Conservation (phyloP, 1,140 invertebrate species). For the Caenorhabditis remanei region DNA sequence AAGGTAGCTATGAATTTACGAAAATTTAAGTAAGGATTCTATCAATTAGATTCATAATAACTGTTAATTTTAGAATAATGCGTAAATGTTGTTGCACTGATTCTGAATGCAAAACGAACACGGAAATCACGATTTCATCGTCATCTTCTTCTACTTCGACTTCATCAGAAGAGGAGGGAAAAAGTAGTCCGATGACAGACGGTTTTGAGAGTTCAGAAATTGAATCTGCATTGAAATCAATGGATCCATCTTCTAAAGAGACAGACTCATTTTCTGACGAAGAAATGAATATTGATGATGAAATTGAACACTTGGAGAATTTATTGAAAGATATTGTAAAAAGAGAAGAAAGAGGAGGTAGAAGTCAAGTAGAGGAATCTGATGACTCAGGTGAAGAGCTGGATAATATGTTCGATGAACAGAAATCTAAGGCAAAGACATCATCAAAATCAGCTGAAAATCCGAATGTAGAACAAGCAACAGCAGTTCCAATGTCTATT, state of each 20-base stretch:
- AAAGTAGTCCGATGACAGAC: not conserved
- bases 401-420: not conserved
- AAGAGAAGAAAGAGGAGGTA: not conserved
- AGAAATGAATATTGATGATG: slow-evolving; percentile 36
- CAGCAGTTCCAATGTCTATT: not conserved
- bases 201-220: not conserved
- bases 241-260: slow-evolving; percentile 8
- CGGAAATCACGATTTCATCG: not conserved
- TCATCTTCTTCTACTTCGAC: slow-evolving; percentile 4
- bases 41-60: not conserved
- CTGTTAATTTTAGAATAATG: not conserved
- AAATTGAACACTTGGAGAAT: slow-evolving; percentile 22
- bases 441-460: not conserved
- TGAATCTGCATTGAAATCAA: not conserved
- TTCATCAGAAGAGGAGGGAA: not conserved
- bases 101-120: not conserved
- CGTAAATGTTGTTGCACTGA: slow-evolving; percentile 8
- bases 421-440: not conserved
- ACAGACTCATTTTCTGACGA: slow-evolving; percentile 1
- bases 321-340: not conserved
- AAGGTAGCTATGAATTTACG: not conserved
- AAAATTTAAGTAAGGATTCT: not conserved
- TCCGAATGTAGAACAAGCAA: not conserved
- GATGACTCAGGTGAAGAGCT: not conserved
- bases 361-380: not conserved